Evolutionary conservation across 2,113 vertebrate species (phyloP), one percentile per base, ranked within the genome.

Genomic region (Vanacampus margaritifer): DNA sequence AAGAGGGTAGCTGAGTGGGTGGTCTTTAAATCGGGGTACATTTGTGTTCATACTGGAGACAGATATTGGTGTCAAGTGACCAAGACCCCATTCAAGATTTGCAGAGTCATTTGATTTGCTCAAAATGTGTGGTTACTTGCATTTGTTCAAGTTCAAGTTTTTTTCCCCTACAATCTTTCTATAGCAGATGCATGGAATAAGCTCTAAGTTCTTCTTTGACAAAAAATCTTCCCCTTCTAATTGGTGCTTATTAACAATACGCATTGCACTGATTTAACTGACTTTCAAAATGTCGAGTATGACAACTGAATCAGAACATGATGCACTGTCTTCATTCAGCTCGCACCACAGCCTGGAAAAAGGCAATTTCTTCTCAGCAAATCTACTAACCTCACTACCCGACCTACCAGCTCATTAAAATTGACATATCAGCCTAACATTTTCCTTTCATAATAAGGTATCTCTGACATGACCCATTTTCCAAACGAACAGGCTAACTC

Each of bases 11-110:
- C 39, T 60, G 36, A 60, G 19, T 60, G 13, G 21, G 59, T 61
- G 58, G 58, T 61, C 58, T 61, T 61, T n/a, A n/a, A 23, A 36
- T 39, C 11, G 39, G 36, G 36, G n/a, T 60, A 5, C 35, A 59
- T 59, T 59, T 59, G 57, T 59, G 11, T 5, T 39, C n/a, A 60
- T 12, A 61, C 59, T 61, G 12, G 36, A 61, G 24, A 39, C n/a
- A 61, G 36, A 61, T 60, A 60, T 60, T 37, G 19, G 35, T 60
- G 8, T 60, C 35, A 32, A 19, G 36, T n/a, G 58, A n/a, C n/a
- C n/a, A 36, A 59, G 28, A 59, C 57, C 57, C 36, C 57, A 17
- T 59, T 59, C 57, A 36, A n/a, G 5, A 59, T 36, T 59, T 21
- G 17, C 19, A 36, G 16, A 58, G 21, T 39, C 19, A 23, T 60